Base-by-base conservation (phyloP, 2,113 vertebrate species). In the Jacana jacana region DNA sequence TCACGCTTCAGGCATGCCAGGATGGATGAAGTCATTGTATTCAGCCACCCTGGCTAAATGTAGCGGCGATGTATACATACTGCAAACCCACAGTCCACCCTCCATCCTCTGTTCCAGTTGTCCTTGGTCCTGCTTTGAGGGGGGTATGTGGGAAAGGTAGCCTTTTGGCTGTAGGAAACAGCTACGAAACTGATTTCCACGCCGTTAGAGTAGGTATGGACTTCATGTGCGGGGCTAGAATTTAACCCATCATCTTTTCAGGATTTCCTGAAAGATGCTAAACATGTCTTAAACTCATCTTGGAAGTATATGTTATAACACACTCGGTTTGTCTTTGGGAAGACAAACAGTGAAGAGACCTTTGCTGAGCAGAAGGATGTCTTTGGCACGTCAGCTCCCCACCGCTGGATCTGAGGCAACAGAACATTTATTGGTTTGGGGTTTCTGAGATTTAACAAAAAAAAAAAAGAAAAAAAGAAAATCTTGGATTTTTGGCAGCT, bases 21-120 rank as follows among this genome's bases (percentile, higher is more conserved):
- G 64, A 70, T 55, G 61, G 86, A 89, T 95, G 93, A 94, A 96
- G 79, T 94, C 91, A 96, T 93, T 94, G 88, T 94, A 88, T 46
- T 95, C 90, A 91, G 81, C 4, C 9, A 73, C 78, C 66, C 85
- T 40, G 55, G 63, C 46, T 91, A 91, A 95, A 85, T 44, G 85
- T 44, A 93, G 75, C 39, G 71, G 71, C 2, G 0, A 76, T 77
- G 79, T 48, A 39, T 8, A 54, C 33, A n/a, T 52, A 60, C 8
- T 19, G 10, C 63, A 88, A 88, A 81, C 30, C 40, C 72, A 49
- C 37, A 40, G 55, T 10, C 44, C 71, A 80, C 85, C 58, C 28
- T 39, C 71, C 70, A 77, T 42, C 58, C 70, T 39, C 84, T 88
- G 17, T 20, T 91, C 68, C 39, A 55, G 44, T 86, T 55, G 49